These are phyloP conservation scores for Eudasyphora cyanicolor DNA, from an alignment of 2,888 invertebrate species.

Conservation along the genomic window DNA sequence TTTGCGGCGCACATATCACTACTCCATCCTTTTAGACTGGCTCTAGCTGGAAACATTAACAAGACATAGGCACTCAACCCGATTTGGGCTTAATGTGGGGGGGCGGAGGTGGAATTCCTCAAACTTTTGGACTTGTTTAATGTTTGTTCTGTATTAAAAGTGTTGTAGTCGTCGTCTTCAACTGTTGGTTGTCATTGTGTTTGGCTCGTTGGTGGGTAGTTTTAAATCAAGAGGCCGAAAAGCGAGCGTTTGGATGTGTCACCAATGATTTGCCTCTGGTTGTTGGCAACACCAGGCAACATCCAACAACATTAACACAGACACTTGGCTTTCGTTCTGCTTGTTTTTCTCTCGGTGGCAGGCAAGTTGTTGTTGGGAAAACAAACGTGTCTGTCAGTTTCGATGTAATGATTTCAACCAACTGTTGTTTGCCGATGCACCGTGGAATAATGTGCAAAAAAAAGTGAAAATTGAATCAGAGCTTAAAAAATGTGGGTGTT, in stretches of 20 bases:
- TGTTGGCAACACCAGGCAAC: conserved; percentile 40
- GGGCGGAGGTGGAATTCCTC: conserved; percentile 48
- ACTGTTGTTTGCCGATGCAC: conserved; percentile 55
- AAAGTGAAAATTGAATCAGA: too few species aligned
- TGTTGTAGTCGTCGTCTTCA: conserved; percentile 47
- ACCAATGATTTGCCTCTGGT: conserved; percentile 62
- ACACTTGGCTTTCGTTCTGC: neutral
- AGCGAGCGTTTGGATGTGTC: conserved; percentile 67
- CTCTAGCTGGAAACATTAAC: conserved; percentile 29
- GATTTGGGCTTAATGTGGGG: conserved; percentile 44
- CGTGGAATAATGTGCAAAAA: too few species aligned
- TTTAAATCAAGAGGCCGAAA: conserved; percentile 58
- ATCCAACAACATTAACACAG: conserved; percentile 24
- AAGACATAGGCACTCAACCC: neutral
- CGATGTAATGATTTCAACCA: conserved; percentile 46
- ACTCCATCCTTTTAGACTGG: conserved; percentile 40
- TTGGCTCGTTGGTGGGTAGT: too few species aligned
- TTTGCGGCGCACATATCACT: conserved; percentile 27
- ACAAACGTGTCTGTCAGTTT: conserved; percentile 31
- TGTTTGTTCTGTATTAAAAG: conserved; percentile 62
- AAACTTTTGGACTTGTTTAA: conserved; percentile 31
- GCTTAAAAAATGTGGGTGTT: too few species aligned
- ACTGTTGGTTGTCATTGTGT: conserved; percentile 24
- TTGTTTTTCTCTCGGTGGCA: neutral
- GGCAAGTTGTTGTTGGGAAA: conserved; percentile 16